Base-by-base conservation (phyloP, 92 coral and sea anemone species). In the Chrysogorgia sp. region DNA sequence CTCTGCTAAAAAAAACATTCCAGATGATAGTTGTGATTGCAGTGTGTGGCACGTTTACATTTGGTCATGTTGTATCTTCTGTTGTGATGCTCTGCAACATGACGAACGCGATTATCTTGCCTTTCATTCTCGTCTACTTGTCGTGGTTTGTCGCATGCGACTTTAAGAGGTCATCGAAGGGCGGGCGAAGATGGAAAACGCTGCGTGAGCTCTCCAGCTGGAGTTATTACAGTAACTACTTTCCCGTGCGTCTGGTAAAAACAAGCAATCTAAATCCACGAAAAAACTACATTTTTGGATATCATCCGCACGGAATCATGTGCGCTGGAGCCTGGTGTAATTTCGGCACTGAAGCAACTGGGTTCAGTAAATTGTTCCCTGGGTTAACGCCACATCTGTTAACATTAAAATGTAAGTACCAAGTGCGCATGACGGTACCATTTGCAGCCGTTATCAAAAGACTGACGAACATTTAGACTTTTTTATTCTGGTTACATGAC, bases 281-380 rank as follows among this genome's bases (percentile, higher is more conserved):
- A 20, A 85, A 86, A 64, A 94, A 94, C 86, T 94, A 94, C 67
- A 87, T 94, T 30, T 78, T 94, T 19, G 98, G 98, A 25, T 94
- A 94, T 76, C 98, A 94, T 66, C 98, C 98, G 0, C 98, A 94
- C 68, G 98, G 98, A 1, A 94, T 94, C 2, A 94, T 94, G 98
- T 91, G 98, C 35, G 88, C 90, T 35, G 98, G 98, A 2, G 98
- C 98, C 28, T 94, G 93, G 91, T 75, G 89, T 72, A 94, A 94
- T 79, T 94, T 94, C 56, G 94, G 86, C 20, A 94, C 98, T 1
- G 98, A 94, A 60, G 98, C 98, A 0, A 94, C 97, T 10, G 91
- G 92, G 13, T 94, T 91, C 58, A 85, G 92, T 55, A 78, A 77
- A 40, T 75, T 92, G 31, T 94, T 94, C 80, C 98, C 97, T 6